phyloP scores from a whole-genome alignment of 2,888 invertebrate species.

The Eristalis tenax region DNA sequence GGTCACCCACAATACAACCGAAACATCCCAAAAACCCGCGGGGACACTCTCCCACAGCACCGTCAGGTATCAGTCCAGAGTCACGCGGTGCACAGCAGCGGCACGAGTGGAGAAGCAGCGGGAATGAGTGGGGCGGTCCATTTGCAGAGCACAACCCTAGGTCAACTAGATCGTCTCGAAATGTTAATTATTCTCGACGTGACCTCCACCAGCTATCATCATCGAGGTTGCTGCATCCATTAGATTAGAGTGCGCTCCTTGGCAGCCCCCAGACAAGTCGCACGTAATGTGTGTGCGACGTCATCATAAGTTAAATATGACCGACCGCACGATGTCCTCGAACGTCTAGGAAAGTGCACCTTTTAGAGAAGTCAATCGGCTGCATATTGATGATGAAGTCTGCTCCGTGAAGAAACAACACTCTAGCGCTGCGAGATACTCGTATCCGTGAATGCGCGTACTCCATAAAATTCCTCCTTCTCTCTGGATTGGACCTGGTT shows the following conservation, averaged over 20 bases:
- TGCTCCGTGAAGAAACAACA: slow-evolving; percentile 60
- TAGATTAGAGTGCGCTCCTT: slow-evolving; percentile 8
- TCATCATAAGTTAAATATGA: slow-evolving; percentile 67
- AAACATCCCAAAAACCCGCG: slow-evolving; percentile 40
- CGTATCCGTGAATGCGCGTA: slow-evolving; percentile 2
- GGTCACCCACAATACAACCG: slow-evolving; percentile 41
- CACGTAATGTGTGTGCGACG: slow-evolving; percentile 7
- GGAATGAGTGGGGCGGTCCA: not conserved
- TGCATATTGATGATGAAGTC: slow-evolving; percentile 67
- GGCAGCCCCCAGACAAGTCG: not conserved
- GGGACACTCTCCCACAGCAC: slow-evolving; percentile 33
- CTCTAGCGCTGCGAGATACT: slow-evolving; percentile 34
- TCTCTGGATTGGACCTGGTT: slow-evolving; percentile 45
- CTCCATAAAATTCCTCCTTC: slow-evolving; percentile 65
- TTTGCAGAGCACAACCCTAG: slow-evolving; percentile 38
- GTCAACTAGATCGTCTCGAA: slow-evolving; percentile 57
- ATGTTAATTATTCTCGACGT: slow-evolving; percentile 62
- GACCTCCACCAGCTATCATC: slow-evolving; percentile 39
- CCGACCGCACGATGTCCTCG: slow-evolving; percentile 22
- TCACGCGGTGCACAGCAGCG: slow-evolving; percentile 66
- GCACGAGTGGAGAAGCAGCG: slow-evolving; percentile 41
- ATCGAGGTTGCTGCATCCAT: slow-evolving; percentile 30
- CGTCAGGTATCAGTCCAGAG: slow-evolving; percentile 36
- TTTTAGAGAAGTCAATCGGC: slow-evolving; percentile 69
- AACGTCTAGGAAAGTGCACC: slow-evolving; percentile 51